Conservation (phyloP, 1,140 invertebrate species). For the Proctacanthus coquilletti region DNA sequence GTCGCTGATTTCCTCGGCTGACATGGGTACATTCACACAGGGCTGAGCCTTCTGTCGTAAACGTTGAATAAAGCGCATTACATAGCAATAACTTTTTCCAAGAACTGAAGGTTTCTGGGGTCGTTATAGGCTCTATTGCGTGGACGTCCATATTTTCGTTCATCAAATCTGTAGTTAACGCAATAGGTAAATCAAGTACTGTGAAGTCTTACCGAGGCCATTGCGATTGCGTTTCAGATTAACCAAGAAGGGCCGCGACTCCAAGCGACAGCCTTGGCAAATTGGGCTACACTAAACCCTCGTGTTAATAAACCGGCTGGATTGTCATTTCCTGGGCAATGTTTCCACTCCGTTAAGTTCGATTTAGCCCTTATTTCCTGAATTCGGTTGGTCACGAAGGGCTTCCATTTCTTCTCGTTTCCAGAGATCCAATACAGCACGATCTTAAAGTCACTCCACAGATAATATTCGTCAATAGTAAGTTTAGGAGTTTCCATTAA, state of each 20-base stretch:
- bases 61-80: no score
- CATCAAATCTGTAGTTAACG: no score
- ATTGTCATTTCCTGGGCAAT: conserved; percentile 11
- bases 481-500: background rate
- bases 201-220: no score
- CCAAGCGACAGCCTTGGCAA: background rate
- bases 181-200: no score
- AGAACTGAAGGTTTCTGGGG: no score
- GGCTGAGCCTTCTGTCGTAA: background rate
- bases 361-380: conserved; percentile 10
- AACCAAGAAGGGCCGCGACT: no score
- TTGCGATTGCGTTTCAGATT: no score
- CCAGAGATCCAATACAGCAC: conserved; percentile 2
- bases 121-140: no score
- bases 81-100: no score
- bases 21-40: background rate
- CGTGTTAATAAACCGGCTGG: conserved; percentile 10
- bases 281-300: background rate
- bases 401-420: conserved; percentile 7
- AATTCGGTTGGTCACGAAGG: conserved; percentile 15
- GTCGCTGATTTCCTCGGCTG: background rate
- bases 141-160: no score
- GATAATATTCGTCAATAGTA: background rate
- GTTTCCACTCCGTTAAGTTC: conserved; percentile 10
- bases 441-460: conserved; percentile 6